A percentile compares a stretch with the other conserved stretches of the same genome.
Conservation (phyloP, 37 sponge, comb jelly and placozoan species). For the Haliclona indistincta region DNA sequence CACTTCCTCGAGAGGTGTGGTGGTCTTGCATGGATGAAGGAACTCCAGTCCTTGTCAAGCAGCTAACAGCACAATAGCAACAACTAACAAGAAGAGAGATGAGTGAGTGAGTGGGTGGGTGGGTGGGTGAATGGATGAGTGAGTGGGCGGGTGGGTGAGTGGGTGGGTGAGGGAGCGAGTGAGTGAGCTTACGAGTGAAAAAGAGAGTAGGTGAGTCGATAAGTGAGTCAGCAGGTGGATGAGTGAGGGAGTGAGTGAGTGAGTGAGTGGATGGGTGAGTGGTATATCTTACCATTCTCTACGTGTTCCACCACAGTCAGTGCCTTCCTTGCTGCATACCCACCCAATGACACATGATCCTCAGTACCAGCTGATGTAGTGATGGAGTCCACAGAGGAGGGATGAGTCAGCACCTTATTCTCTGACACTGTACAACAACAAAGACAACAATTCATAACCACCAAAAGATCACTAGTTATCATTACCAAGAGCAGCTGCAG, state of each 20-base stretch:
- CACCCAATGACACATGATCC: slow-evolving; percentile 99
- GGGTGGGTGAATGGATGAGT: too few relatives aligned
- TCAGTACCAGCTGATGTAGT: slow-evolving; percentile 96
- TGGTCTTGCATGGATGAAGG: slow-evolving; percentile 83
- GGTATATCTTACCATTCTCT: slow-evolving; percentile 74
- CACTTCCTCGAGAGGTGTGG: slow-evolving; percentile 90
- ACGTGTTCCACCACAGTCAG: slow-evolving; percentile 91
- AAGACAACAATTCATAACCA: not conserved
- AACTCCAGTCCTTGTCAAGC: slow-evolving; percentile 98
- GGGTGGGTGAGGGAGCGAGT: too few relatives aligned
- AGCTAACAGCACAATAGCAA: slow-evolving; percentile 95
- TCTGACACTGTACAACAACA: slow-evolving; percentile 77
- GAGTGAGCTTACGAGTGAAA: too few relatives aligned
- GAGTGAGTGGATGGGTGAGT: too few relatives aligned
- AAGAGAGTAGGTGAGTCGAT: too few relatives aligned
- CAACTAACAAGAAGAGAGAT: slow-evolving; percentile 50
- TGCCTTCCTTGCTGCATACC: slow-evolving; percentile 95
- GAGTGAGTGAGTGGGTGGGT: too few relatives aligned
- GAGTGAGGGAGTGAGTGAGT: too few relatives aligned
- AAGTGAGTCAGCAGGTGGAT: too few relatives aligned
- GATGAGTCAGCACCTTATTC: slow-evolving; percentile 96
- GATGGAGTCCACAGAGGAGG: slow-evolving; percentile 97
- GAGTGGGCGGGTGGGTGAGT: too few relatives aligned
- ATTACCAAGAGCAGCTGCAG: slow-evolving; percentile 90
- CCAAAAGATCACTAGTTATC: not conserved